Conservation (phyloP, 2,113 vertebrate species). For the Lathamus discolor region DNA sequence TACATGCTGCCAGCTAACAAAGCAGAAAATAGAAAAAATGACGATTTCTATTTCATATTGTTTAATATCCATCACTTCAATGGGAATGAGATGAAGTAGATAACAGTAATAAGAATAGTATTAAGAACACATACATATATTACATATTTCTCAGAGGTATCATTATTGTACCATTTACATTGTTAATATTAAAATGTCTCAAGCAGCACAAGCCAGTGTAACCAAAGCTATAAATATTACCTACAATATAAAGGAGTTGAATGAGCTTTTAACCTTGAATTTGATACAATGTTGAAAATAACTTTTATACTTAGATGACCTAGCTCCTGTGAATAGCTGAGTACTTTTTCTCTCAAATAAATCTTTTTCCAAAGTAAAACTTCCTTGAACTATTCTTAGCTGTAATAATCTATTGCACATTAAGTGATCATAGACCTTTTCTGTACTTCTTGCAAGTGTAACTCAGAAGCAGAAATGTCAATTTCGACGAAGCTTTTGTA, state of each 20-base stretch:
- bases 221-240: constrained; percentile 61
- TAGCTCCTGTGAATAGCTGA: constrained; percentile 24
- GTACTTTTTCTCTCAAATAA: constrained; percentile 16
- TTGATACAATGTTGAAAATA: constrained; percentile 34
- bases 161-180: constrained; percentile 50
- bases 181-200: constrained; percentile 57
- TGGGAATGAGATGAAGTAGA: constrained; percentile 63
- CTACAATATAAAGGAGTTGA: constrained; percentile 42
- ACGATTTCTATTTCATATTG: constrained; percentile 52
- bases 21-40: constrained; percentile 54
- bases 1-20: constrained; percentile 9
- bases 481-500: constrained; percentile 1
- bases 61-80: constrained; percentile 64
- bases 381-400: constrained; percentile 22
- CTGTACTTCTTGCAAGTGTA: background rate
- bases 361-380: constrained; percentile 44
- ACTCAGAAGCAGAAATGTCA: constrained; percentile 19
- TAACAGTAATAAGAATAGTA: constrained; percentile 50
- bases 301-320: constrained; percentile 16
- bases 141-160: constrained; percentile 49
- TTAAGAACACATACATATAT: constrained; percentile 52
- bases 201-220: constrained; percentile 26
- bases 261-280: constrained; percentile 65
- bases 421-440: constrained; percentile 35
- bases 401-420: constrained; percentile 12